Evolutionary conservation across 2,797 vertebrate species (phyloP).

Genomic region (Nasua narica): DNA sequence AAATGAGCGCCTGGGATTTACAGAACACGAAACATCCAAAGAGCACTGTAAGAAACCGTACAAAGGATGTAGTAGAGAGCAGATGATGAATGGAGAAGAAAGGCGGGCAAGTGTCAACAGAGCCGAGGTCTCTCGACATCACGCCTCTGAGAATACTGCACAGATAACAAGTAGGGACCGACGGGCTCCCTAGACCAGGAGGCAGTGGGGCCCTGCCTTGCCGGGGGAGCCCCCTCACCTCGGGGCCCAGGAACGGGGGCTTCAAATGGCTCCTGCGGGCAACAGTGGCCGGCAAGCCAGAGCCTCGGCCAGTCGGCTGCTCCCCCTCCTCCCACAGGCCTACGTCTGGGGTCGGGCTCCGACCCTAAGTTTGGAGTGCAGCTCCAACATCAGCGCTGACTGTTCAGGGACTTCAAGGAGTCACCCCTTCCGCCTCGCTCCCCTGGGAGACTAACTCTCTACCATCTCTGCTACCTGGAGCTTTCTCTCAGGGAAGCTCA

Average conservation of each 20-base stretch:
- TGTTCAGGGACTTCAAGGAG: not conserved
- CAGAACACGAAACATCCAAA: not conserved
- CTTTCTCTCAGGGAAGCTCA: not conserved
- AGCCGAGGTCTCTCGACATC: not conserved
- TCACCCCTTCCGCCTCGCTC: not conserved
- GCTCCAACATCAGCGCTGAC: not conserved
- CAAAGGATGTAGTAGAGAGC: too few species aligned
- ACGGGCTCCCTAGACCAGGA: not conserved
- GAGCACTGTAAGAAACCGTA: not conserved
- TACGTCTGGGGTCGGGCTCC: too few species aligned
- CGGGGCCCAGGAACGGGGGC: not conserved
- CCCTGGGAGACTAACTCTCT: not conserved
- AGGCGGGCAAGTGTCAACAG: not conserved
- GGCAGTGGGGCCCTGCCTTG: not conserved
- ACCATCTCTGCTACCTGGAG: not conserved
- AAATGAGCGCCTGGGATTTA: not conserved
- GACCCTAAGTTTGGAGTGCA: not conserved
- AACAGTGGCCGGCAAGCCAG: not conserved
- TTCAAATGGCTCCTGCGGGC: not conserved
- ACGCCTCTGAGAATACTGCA: not conserved
- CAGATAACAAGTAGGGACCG: not conserved
- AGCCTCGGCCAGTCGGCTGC: not conserved
- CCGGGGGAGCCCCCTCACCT: not conserved
- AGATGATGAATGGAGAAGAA: not conserved
- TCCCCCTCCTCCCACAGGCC: not conserved